Base-by-base conservation (phyloP, 1,140 invertebrate species). In the Solen grandis region DNA sequence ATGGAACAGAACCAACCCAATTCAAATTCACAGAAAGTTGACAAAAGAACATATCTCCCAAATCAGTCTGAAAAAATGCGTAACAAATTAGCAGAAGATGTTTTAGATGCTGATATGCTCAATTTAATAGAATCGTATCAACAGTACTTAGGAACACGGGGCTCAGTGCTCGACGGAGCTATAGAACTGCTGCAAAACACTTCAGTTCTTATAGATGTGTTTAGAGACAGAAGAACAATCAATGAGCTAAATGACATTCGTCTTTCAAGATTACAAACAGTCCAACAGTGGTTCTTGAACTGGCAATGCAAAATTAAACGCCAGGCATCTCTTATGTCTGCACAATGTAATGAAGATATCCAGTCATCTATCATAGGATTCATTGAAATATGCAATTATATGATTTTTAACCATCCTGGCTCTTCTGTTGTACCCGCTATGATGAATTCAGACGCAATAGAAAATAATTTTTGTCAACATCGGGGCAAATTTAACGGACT, bases 1-100 rank as follows among this genome's bases (percentile, higher is more conserved):
- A 22, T 55, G 4, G 4, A 27, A 55, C 52, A 55, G 19, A 16
- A 55, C n/a, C 52, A 55, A 55, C 27, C 52, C 52, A 5, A 4
- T 55, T 55, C 19, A 55, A 55, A 55, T 55, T 5, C 52, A 55
- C 27, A 4, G 27, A 55, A 16, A 16, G 27, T 55, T 55, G 16
- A 62, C 55, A 25, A 65, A 68, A 16, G 75, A 70, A 41, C 75
- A 78, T 41, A 31, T 83, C 0, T 55, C n/a, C 55, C 55, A 54
- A 55, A 55, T 14, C 5, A 31, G 1, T n/a, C 46, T 27, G 25
- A 25, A 8, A 70, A 79, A 63, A 83, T 82, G 75, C 19, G 81
- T 0, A 83, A 83, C 31, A 50, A 83, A 8, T 25, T 83, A 8
- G 81, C 68, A 22, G 81, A 83, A 62, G 74, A 83, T 8, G 59